These are phyloP conservation scores for Xestobium rufovillosum DNA, from an alignment of 2,888 invertebrate species.

Conservation along the genomic window DNA sequence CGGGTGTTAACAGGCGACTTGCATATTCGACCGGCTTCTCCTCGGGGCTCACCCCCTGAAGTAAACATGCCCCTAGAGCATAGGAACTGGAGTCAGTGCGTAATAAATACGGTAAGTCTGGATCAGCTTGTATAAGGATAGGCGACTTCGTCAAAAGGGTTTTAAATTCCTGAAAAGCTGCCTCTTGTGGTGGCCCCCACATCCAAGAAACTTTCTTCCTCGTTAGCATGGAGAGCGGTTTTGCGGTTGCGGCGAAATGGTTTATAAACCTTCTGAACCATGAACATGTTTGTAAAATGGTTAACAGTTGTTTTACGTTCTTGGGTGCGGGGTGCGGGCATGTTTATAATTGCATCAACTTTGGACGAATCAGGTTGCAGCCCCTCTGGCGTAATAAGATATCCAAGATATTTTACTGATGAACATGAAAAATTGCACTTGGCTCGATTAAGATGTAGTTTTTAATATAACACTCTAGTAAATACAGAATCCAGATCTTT, in stretches of 20 bases:
- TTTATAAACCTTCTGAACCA: slow-evolving; percentile 13
- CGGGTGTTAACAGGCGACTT: not conserved
- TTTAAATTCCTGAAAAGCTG: slow-evolving; percentile 11
- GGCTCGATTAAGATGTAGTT: not conserved
- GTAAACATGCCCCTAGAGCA: no score
- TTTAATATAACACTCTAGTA: not conserved
- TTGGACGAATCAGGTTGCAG: not conserved
- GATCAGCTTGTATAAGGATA: slow-evolving; percentile 13
- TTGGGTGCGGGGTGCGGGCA: slow-evolving; percentile 9
- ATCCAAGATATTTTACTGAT: slow-evolving; percentile 7
- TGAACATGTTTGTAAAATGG: slow-evolving; percentile 12
- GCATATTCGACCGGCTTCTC: not conserved
- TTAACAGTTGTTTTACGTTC: slow-evolving; percentile 8
- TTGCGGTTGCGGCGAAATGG: slow-evolving; percentile 9
- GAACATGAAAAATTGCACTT: no score
- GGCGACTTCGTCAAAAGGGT: slow-evolving; percentile 6
- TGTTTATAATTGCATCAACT: slow-evolving; percentile 1
- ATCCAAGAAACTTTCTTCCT: slow-evolving; percentile 12
- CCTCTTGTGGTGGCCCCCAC: slow-evolving; percentile 9
- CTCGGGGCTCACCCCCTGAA: no score
- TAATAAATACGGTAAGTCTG: no score
- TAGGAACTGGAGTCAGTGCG: no score
- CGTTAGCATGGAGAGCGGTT: slow-evolving; percentile 11
- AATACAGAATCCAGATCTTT: not conserved
- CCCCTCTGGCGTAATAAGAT: slow-evolving; percentile 4